Conservation (phyloP, 2,113 vertebrate genomes). For the Dipodomys ordii region DNA sequence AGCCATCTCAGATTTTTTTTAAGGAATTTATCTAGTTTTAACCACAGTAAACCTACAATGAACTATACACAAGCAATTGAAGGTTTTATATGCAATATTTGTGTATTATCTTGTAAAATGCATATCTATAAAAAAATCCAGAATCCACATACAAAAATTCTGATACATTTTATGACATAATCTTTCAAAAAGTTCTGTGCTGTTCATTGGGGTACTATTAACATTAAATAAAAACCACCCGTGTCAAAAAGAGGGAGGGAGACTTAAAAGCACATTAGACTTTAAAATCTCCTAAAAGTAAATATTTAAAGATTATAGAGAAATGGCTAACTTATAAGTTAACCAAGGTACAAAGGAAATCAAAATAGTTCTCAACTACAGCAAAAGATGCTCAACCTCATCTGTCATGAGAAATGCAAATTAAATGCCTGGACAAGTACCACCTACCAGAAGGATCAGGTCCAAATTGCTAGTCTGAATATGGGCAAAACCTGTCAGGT, state of each 20-base stretch:
- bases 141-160: not conserved
- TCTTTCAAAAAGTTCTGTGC: not conserved
- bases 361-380: constrained; percentile 25
- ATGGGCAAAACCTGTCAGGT: not conserved
- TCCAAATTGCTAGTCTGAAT: not conserved
- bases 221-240: not conserved
- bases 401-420: constrained; percentile 3
- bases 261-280: not conserved
- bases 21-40: not conserved
- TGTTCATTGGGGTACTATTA: not conserved
- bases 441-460: not conserved
- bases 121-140: constrained; percentile 29
- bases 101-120: not conserved
- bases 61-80: constrained; percentile 11
- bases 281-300: not conserved
- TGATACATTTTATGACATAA: not conserved
- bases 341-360: not conserved
- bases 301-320: not conserved
- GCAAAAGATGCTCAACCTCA: not conserved
- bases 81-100: not conserved
- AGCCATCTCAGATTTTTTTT: not conserved
- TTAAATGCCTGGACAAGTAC: not conserved
- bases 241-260: too few relatives aligned
- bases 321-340: not conserved
- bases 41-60: not conserved